Base-by-base conservation (phyloP, 1,140 invertebrate species). In the Cotesia chilonis region DNA sequence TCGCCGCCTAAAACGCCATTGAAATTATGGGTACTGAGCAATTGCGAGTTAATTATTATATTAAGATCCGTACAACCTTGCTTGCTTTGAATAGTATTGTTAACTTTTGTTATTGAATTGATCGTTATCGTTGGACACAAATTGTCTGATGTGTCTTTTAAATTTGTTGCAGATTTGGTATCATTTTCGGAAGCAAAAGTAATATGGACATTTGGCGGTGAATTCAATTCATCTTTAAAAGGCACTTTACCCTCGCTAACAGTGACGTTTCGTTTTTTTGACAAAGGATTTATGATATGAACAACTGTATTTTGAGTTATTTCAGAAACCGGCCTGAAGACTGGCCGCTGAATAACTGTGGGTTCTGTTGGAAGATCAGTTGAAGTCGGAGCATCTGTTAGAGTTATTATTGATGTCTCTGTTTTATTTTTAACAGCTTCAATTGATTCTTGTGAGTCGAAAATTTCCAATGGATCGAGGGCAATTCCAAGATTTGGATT, bases 1-100 rank as follows among this genome's bases (percentile, higher is more conserved):
- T 76, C 67, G 0, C 28, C 6, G 6, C 12, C 47, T 4, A 54
- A 2, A 10, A 63, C 35, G 12, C 28, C 28, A 3, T 79, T 79
- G 4, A 81, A 76, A 2, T 79, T 69, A 41, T 85, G 84, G 0
- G 79, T 84, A 63, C 80, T 85, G 4, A 85, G 68, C 10, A 87
- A 70, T 9, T 87, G 86, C 0, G 85, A 87, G 63, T 87, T 87
- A 14, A 87, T 86, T 4, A 87, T 81, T n/a, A 87, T 87, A 68
- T 87, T 87, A 6, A 87, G 54, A 66, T 87, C 86, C 0, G 81
- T 86, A 60, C 86, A 87, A 0, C 83, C 85, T 69, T 87, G 82
- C 59, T 87, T 87, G 55, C 82, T 85, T 28, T 87, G 79, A 14
- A 87, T 82, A 0, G 84, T 87, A 47, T 86, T 87, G 20, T 86